Percentiles rank a stretch among this genome's conserved stretches.
Conservation (phyloP, 1,140 invertebrate genomes). For the Anthonomus grandis region DNA sequence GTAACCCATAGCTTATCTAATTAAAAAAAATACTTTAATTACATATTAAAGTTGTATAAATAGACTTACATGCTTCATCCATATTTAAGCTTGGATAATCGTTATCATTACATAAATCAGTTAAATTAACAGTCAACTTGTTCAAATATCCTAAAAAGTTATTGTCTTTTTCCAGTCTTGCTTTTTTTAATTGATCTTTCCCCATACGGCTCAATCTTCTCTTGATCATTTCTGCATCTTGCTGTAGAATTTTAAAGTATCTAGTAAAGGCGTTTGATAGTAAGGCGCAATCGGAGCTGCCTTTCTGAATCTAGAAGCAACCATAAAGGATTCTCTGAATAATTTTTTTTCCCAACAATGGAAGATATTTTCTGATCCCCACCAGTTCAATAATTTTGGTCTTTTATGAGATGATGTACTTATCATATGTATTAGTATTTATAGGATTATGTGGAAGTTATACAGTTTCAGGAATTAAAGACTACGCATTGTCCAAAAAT, state of each 20-base stretch:
- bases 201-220: not conserved
- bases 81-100: conserved; percentile 61
- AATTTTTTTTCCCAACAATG: no score
- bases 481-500: no score
- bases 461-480: no score
- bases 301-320: no score
- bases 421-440: no score
- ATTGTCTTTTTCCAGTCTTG: conserved; percentile 30
- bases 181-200: conserved; percentile 6
- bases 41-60: not conserved
- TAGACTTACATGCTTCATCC: conserved; percentile 68
- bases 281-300: conserved; percentile 58
- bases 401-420: no score
- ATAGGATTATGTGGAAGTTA: no score
- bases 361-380: no score
- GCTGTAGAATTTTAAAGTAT: conserved; percentile 50
- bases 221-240: not conserved
- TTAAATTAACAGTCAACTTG: conserved; percentile 54
- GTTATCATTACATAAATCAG: conserved; percentile 53
- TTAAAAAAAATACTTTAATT: conserved; percentile 27
- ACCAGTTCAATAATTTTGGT: no score
- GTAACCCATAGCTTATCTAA: conserved; percentile 48
- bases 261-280: conserved; percentile 56
- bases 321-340: no score
- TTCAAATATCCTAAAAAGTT: conserved; percentile 48